Base-by-base conservation (phyloP, 2,888 invertebrate species). In the Homarus gammarus region DNA sequence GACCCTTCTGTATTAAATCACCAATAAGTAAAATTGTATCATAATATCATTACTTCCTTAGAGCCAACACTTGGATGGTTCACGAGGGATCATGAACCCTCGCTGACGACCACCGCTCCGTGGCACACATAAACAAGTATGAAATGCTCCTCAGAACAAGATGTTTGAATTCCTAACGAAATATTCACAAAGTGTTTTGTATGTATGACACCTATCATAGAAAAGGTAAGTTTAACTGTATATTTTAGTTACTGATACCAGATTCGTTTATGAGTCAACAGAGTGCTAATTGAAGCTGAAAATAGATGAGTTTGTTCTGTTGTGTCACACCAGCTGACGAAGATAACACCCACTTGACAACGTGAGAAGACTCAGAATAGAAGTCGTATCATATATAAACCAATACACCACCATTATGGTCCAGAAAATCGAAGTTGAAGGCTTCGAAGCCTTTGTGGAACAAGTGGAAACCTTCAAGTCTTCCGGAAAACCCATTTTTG, bases 381-480 rank as follows among this genome's bases (percentile, higher is more conserved):
- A n/a, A n/a, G n/a, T n/a, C n/a, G n/a, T n/a, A n/a, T n/a, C n/a
- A n/a, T n/a, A n/a, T n/a, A n/a, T n/a, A n/a, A n/a, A n/a, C n/a
- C n/a, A n/a, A n/a, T n/a, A n/a, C n/a, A n/a, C n/a, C n/a, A 0
- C 31, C 81, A 94, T 93, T 93, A 95, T 95, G 95, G 95, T 94
- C 36, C 92, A 93, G 68, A 93, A 93, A 92, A 94, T 95, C 92
- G 92, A 94, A 82, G 94, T 96, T 22, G 94, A 95, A 90, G 96
- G 96, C 49, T 96, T 96, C 93, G 95, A 96, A 27, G 95, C 95
- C 40, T 96, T 96, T 93, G 93, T 94, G 0, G 94, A 95, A 92
- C 95, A 95, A 93, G 94, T 95, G 51, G 94, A 95, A 90, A 93
- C 94, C 18, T 94, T 96, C 73, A 94, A 95, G 84, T 93, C 94